Percentiles rank a stretch among this genome's conserved stretches.
These are phyloP conservation scores for Echinometra lucunter DNA, from an alignment of 53 echinoderm and acorn worm species.

Conservation along the genomic window DNA sequence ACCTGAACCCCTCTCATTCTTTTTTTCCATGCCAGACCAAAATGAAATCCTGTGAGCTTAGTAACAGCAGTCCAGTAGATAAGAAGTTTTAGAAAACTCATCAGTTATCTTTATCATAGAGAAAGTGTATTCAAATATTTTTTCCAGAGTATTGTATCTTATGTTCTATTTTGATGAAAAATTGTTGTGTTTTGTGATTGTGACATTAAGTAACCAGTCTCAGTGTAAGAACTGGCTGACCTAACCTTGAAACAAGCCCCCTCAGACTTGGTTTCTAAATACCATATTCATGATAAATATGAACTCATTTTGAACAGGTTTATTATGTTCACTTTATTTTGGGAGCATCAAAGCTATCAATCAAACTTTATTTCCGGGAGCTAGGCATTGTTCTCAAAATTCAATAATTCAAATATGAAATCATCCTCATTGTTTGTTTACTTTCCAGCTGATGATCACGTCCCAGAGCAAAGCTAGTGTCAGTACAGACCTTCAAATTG, in stretches of 20 bases:
- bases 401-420: background rate
- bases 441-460: slow-evolving; percentile 78
- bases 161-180: no score
- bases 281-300: background rate
- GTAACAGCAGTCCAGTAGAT: no score
- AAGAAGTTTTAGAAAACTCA: no score
- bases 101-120: no score
- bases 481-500: slow-evolving; percentile 79
- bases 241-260: background rate
- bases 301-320: background rate
- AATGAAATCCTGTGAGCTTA: no score
- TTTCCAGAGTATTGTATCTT: no score
- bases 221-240: background rate
- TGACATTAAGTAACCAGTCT: no score
- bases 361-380: background rate
- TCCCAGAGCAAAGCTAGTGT: slow-evolving; percentile 74
- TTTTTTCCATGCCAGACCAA: no score
- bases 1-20: background rate
- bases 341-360: background rate
- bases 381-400: background rate
- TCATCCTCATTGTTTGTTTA: background rate
- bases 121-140: no score
- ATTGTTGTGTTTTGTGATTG: no score
- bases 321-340: background rate
- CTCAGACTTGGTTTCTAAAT: background rate